Evolutionary conservation across 2,888 invertebrate species (phyloP), one percentile per base, ranked within the genome.

Genomic region (Drosophila mimetica): DNA sequence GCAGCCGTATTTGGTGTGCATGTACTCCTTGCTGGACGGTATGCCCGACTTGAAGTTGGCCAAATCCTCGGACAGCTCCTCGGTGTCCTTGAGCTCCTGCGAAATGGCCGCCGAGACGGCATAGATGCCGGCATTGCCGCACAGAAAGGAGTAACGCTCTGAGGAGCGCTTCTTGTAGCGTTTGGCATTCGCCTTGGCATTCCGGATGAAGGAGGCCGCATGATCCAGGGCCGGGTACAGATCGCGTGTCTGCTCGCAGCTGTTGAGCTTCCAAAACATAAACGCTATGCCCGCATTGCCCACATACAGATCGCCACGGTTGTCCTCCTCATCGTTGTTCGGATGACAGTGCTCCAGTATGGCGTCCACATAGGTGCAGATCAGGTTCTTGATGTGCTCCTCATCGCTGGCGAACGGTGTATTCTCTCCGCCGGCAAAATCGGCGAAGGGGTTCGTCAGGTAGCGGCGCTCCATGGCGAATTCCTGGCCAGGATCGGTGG

Each of bases 51-150:
- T 87, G 36, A 92, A 91, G 67, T 91, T 90, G 53, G 87, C 79
- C 71, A 92, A 64, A 67, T 92, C 92, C 28, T 88, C 80, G 5
- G 88, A 88, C 37, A 92, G 91, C 8, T 93, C 90, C 9, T 92
- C 91, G 64, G 92, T 92, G 66, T 92, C 92, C 25, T 89, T 87
- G 2, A 92, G 86, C 2, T 93, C 85, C 28, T 90, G 90, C 22
- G 93, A 93, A 18, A 96, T 89, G 22, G 93, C 95, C 0, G 95
- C 93, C 1, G 95, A 95, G 2, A 96, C 92, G 1, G 96, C 96
- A 86, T 94, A 95, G 4, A 96, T 94, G 0, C 97, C 97, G 9
- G 95, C 95, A 85, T 95, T 95, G 2, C 97, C 97, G n/a, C 96
- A 93, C 13, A 97, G 90, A 90, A 97, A 96, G 0, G 95, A 94